Conservation (phyloP, 2,797 vertebrate species). For the Melanotaenia trifasciata region DNA sequence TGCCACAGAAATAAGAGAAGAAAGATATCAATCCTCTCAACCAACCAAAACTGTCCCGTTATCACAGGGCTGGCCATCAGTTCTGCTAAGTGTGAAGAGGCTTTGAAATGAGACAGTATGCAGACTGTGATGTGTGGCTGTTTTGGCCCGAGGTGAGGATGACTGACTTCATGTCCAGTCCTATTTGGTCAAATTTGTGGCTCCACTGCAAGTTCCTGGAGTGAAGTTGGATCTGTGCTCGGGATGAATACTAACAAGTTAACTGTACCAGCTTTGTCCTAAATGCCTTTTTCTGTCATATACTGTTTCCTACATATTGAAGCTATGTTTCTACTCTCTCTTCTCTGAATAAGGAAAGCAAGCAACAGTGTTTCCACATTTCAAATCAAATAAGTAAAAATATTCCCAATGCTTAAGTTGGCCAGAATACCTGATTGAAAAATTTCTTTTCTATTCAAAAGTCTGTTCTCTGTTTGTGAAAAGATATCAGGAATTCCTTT, state of each 20-base stretch:
- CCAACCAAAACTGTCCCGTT: conserved; percentile 43
- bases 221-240: conserved; percentile 26
- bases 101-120: conserved; percentile 38
- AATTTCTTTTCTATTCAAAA: not conserved
- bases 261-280: not conserved
- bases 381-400: not conserved
- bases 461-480: no score
- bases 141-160: conserved; percentile 36
- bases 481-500: not conserved
- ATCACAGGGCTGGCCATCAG: conserved; percentile 40
- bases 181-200: conserved; percentile 46
- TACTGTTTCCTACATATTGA: not conserved
- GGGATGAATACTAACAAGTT: conserved; percentile 2
- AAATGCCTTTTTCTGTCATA: conserved; percentile 8
- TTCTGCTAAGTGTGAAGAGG: conserved; percentile 31
- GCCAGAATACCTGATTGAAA: not conserved
- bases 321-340: not conserved
- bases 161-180: conserved; percentile 49
- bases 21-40: conserved; percentile 45
- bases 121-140: conserved; percentile 38
- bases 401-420: not conserved
- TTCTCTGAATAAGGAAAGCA: not conserved
- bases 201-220: conserved; percentile 24
- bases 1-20: conserved; percentile 50
- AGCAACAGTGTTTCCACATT: not conserved